These are phyloP conservation scores for Drosophila tripunctata DNA, from an alignment of 2,888 invertebrate species.

Conservation along the genomic window DNA sequence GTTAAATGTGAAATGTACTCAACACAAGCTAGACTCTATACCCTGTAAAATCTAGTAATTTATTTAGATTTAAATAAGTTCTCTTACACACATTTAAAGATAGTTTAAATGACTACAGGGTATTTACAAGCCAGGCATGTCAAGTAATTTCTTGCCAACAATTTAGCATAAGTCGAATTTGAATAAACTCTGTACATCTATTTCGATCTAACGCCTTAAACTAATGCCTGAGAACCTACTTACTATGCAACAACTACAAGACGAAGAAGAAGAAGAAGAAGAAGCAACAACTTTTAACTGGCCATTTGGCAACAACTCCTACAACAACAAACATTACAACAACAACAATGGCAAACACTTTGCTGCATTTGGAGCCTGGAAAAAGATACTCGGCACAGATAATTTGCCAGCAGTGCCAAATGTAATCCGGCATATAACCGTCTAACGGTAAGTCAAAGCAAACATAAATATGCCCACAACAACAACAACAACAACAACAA, in stretches of 20 bases:
- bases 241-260: too few species aligned
- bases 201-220: background rate
- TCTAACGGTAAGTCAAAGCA: constrained; percentile 79
- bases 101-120: background rate
- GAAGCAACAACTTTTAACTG: background rate
- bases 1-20: background rate
- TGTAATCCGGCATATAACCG: constrained; percentile 79
- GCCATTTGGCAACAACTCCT: constrained; percentile 9
- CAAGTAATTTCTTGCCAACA: background rate
- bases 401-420: constrained; percentile 80
- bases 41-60: too few species aligned
- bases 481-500: constrained; percentile 34
- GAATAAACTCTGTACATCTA: background rate
- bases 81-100: background rate
- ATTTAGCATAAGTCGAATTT: background rate
- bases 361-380: constrained; percentile 41
- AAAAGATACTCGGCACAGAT: constrained; percentile 70
- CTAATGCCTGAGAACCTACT: constrained; percentile 32
- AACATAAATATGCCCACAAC: constrained; percentile 78
- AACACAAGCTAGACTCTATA: background rate
- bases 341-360: constrained; percentile 35
- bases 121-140: background rate
- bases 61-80: too few species aligned
- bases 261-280: too few species aligned
- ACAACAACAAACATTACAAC: constrained; percentile 1